These are phyloP conservation scores for Homarus gammarus DNA, from an alignment of 2,888 invertebrate genomes.

Conservation along the genomic window DNA sequence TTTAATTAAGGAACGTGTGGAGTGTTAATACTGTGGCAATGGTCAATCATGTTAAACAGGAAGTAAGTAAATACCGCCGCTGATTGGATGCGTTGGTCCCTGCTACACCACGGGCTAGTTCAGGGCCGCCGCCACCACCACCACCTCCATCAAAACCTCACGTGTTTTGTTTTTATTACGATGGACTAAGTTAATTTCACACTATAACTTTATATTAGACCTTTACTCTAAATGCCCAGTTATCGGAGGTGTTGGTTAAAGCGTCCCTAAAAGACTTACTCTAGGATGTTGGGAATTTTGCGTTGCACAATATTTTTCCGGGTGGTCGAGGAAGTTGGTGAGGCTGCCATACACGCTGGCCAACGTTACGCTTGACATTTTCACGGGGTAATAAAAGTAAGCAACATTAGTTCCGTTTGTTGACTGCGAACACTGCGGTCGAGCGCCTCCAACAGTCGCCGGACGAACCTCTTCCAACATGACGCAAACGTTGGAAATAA, in stretches of 20 bases:
- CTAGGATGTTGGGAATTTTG: too few relatives aligned
- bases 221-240: too few relatives aligned
- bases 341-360: background rate
- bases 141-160: slow-evolving; percentile 7
- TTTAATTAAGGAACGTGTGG: slow-evolving; percentile 1
- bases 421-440: background rate
- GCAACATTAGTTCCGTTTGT: slow-evolving; percentile 16
- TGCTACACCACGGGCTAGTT: slow-evolving; percentile 37
- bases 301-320: too few relatives aligned
- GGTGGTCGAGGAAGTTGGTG: too few relatives aligned
- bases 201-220: too few relatives aligned
- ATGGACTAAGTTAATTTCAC: too few relatives aligned
- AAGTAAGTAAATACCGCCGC: slow-evolving; percentile 62
- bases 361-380: slow-evolving; percentile 19
- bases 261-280: too few relatives aligned
- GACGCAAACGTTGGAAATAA: too few relatives aligned
- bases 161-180: background rate
- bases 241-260: too few relatives aligned
- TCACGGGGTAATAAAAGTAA: slow-evolving; percentile 23
- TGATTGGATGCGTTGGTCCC: slow-evolving; percentile 55
- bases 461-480: too few relatives aligned
- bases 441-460: background rate
- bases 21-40: slow-evolving; percentile 26
- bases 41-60: slow-evolving; percentile 66
- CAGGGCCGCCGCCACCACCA: slow-evolving; percentile 30